Base-by-base conservation (phyloP, 2,113 vertebrate genomes). In the Gallinago jamesoni region DNA sequence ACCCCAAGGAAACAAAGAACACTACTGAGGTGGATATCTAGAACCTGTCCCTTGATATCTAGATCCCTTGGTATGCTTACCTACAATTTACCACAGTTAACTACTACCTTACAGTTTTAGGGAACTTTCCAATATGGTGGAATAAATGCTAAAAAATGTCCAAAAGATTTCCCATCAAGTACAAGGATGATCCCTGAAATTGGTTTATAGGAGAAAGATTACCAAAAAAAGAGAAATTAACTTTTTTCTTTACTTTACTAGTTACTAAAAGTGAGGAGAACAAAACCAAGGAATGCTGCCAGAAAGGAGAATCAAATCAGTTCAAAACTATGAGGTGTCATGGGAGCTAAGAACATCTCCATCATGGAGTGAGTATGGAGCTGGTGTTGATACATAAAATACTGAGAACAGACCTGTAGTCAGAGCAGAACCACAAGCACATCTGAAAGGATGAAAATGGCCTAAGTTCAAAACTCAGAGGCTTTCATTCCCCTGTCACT, bases 391-490 rank as follows among this genome's bases (percentile, higher is more conserved):
- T 74, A 77, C 94, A 66, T 87, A 80, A 93, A 81, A 59, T 93
- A 47, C 82, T 91, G 87, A 89, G 92, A 94, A 90, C 57, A 90
- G 84, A 53, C 55, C 39, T n/a, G 33, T 43, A 90, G 48, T 94
- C 78, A 94, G 59, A 47, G 68, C 77, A 90, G 84, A 93, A 37
- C 62, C 37, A 52, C 73, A 84, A n/a, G 74, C 30, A 60, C 50
- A 84, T 75, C 85, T 67, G 55, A 90, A 96, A 90, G 96, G 93
- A 94, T 93, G 90, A 94, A 92, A 95, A 88, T 75, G 45, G 76
- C 76, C 13, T 43, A 81, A 80, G 55, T 95, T 96, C 92, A 94
- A 96, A 96, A 96, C 93, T 88, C 39, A 85, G 2, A 78, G 88
- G 56, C 31, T 87, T 69, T 28, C 52, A 84, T 81, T 96, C 73